phyloP scores from a whole-genome alignment of 2,888 invertebrate genomes.

The Anoplius nigerrimus region DNA sequence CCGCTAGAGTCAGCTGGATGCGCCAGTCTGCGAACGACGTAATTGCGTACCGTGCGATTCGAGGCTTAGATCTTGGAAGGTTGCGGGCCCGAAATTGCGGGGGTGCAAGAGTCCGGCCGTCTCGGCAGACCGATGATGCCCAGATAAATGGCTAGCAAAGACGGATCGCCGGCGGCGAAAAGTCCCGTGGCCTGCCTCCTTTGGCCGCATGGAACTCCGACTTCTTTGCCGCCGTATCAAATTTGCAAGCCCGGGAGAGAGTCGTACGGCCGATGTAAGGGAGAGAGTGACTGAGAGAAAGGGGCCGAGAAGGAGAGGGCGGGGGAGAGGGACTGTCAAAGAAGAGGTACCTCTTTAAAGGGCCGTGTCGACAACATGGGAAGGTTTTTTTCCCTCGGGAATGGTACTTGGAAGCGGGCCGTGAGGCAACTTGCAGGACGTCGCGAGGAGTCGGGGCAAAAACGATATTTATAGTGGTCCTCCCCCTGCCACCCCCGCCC shows the following conservation, averaged over 20 bases:
- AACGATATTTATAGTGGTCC: slow-evolving; percentile 68
- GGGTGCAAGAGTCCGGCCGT: slow-evolving; percentile 5
- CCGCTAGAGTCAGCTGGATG: no score
- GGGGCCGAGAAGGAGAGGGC: slow-evolving; percentile 5
- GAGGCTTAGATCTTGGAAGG: no score
- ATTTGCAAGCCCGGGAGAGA: no score
- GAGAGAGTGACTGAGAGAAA: slow-evolving; percentile 22
- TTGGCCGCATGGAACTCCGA: no score
- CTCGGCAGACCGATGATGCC: no score
- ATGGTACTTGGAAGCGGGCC: slow-evolving; percentile 63
- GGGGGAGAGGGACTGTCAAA: slow-evolving; percentile 32
- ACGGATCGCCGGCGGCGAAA: no score
- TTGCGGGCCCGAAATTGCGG: background rate
- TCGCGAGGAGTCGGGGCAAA: slow-evolving; percentile 53
- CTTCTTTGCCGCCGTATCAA: no score
- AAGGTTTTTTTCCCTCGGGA: slow-evolving; percentile 49
- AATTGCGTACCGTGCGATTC: no score
- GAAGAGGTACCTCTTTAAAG: slow-evolving; percentile 2
- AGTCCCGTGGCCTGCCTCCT: no score
- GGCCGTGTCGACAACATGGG: slow-evolving; percentile 24
- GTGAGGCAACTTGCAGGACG: slow-evolving; percentile 39
- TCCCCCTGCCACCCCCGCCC: no score
- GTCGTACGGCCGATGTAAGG: background rate
- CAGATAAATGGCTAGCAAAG: no score
- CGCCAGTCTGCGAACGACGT: no score